Conservation (phyloP, 2,888 invertebrate species). For the Stratiomys singularior region DNA sequence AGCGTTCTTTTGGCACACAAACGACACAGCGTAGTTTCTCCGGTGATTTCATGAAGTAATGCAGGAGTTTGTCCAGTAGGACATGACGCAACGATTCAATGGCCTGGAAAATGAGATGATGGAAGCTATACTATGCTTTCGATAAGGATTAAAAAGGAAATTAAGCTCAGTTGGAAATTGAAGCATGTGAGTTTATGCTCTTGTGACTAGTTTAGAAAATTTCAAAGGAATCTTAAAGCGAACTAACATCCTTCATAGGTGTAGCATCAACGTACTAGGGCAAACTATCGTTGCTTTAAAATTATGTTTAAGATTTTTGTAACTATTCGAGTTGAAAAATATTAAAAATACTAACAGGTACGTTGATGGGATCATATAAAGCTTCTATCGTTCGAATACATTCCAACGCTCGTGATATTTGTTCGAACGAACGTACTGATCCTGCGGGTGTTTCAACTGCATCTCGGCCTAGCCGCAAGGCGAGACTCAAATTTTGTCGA, state of each 20-base stretch:
- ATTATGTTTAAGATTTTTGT: no score
- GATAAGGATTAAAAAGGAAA: neutral
- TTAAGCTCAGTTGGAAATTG: neutral
- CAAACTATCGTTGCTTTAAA: neutral
- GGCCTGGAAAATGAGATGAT: conserved; percentile 17
- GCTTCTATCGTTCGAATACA: conserved; percentile 30
- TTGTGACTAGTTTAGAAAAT: no score
- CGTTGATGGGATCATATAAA: conserved; percentile 11
- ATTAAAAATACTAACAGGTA: conserved; percentile 15
- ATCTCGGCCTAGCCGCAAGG: neutral
- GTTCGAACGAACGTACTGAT: conserved; percentile 32
- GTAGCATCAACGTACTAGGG: neutral
- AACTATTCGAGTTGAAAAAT: neutral
- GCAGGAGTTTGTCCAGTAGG: conserved; percentile 5
- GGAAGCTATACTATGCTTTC: no score
- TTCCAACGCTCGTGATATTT: conserved; percentile 37
- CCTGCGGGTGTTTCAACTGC: neutral
- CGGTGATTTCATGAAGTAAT: conserved; percentile 37
- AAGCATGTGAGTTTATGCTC: no score
- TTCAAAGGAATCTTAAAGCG: no score
- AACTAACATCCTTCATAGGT: neutral
- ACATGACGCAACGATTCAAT: conserved; percentile 19
- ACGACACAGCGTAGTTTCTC: conserved; percentile 38
- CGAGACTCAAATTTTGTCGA: conserved; percentile 27
- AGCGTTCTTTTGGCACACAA: conserved; percentile 30